These are phyloP conservation scores for Neopelma chrysocephalum DNA, from an alignment of 2,797 vertebrate genomes.

Conservation along the genomic window DNA sequence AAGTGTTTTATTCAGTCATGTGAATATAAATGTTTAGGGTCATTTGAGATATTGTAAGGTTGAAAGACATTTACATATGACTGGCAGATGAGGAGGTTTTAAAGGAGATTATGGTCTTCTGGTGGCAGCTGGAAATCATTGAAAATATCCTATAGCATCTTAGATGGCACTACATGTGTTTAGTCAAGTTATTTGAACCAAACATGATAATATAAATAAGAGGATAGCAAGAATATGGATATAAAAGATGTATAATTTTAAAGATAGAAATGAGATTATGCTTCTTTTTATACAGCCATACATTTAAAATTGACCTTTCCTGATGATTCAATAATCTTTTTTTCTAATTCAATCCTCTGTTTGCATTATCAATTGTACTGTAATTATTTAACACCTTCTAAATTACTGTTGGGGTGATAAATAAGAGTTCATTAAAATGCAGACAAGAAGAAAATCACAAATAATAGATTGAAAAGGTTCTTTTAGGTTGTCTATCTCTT, in stretches of 20 bases:
- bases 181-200: not conserved
- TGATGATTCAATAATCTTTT: not conserved
- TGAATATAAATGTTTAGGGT: not conserved
- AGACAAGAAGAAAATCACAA: not conserved
- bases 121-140: not conserved
- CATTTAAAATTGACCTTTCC: not conserved
- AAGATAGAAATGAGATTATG: not conserved
- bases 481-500: not conserved
- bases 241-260: not conserved
- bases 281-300: not conserved
- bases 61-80: not conserved
- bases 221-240: not conserved
- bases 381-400: slow-evolving; percentile 7
- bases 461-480: not conserved
- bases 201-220: not conserved
- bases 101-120: not conserved
- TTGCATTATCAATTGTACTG: not conserved
- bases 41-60: not conserved
- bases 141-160: not conserved
- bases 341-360: not conserved
- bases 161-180: not conserved
- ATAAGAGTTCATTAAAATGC: not conserved
- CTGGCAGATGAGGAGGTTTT: not conserved
- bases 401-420: not conserved
- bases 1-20: not conserved